Conservation (phyloP, 1,140 invertebrate genomes). For the Anastrepha ludens region DNA sequence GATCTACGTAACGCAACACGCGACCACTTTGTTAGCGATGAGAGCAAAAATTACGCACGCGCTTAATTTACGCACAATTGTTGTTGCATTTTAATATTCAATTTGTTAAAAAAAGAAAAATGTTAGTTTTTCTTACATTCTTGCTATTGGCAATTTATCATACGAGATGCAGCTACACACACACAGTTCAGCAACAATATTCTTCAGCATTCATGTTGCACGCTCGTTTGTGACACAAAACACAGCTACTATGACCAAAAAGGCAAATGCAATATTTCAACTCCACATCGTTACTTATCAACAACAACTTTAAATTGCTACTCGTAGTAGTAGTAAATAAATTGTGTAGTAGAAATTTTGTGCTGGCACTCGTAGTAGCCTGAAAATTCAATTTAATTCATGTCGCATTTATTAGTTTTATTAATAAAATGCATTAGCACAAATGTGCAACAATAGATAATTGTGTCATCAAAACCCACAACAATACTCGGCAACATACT, state of each 20-base stretch:
- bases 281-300: not conserved
- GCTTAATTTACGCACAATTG: conserved; percentile 46
- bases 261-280: too few relatives aligned
- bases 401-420: conserved; percentile 51
- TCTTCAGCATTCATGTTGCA: not conserved
- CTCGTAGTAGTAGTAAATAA: not conserved
- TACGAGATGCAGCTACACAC: not conserved
- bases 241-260: too few relatives aligned
- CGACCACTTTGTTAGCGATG: not conserved
- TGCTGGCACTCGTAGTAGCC: not conserved
- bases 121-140: not conserved
- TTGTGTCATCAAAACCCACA: conserved; percentile 7
- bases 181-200: not conserved
- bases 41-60: not conserved
- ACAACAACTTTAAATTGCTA: not conserved
- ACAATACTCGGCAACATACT: too few relatives aligned
- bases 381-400: conserved; percentile 43
- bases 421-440: conserved; percentile 41
- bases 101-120: not conserved
- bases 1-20: not conserved
- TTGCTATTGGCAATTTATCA: conserved; percentile 28
- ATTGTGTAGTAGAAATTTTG: not conserved
- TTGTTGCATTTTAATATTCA: conserved; percentile 32
- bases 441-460: conserved; percentile 49
- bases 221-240: not conserved